Evolutionary conservation across 2,113 vertebrate genomes (phyloP).

Genomic region (Xyliphius kryptos): DNA sequence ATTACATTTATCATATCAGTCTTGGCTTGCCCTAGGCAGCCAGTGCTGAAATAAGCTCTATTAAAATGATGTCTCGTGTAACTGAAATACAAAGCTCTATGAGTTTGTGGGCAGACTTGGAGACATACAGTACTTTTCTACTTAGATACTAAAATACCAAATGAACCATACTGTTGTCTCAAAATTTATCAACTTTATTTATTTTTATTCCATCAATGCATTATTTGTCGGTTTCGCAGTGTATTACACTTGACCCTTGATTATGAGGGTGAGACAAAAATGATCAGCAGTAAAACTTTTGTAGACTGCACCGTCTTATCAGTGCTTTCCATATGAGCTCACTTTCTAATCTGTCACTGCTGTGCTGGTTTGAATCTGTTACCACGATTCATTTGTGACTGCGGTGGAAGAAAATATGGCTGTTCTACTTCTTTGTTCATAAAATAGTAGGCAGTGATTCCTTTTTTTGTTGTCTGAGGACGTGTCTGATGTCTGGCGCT

Average conservation of each 20-base stretch:
- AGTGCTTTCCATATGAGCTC: too few species aligned
- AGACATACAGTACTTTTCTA: not conserved
- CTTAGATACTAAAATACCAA: not conserved
- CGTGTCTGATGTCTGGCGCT: too few species aligned
- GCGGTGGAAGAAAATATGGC: too few species aligned
- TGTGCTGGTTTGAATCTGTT: too few species aligned
- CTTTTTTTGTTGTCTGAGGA: too few species aligned
- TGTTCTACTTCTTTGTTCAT: too few species aligned
- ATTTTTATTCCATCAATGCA: not conserved
- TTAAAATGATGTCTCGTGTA: not conserved
- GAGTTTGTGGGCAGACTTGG: not conserved
- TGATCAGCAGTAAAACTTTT: too few species aligned
- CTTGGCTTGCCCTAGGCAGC: not conserved
- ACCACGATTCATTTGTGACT: too few species aligned
- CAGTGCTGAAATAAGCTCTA: not conserved
- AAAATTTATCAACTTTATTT: not conserved
- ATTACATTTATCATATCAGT: conserved; percentile 7
- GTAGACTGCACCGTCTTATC: too few species aligned
- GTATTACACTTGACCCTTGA: not conserved
- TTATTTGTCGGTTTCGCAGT: not conserved
- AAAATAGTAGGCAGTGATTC: too few species aligned
- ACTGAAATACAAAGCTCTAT: not conserved
- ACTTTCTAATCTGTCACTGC: too few species aligned
- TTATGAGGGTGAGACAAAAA: too few species aligned
- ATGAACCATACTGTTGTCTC: not conserved